Base-by-base conservation (phyloP, 2,113 vertebrate species). In the Rana temporaria region DNA sequence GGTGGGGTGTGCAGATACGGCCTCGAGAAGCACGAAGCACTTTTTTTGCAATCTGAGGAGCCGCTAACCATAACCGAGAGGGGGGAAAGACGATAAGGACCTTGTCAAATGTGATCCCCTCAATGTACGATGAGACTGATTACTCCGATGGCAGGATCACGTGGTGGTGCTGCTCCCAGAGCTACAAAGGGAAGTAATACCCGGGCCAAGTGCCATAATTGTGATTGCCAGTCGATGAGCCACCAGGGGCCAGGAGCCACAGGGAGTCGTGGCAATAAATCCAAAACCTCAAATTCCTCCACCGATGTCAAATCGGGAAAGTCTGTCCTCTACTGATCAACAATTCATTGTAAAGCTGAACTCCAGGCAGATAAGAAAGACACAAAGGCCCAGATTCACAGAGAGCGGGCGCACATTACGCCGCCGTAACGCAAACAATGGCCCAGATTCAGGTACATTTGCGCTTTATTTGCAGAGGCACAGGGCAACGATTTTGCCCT, bases 1-100 rank as follows among this genome's bases (percentile, higher is more conserved):
- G 57, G 57, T 76, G 57, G 73, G 72, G 73, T 20, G 73, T 57
- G 55, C 20, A 59, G 26, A 59, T 63, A 24, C 24, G 73, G 30
- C 57, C 73, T 48, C n/a, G 22, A 38, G 73, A 63, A 63, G 17
- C 30, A 76, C 20, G 72, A 76, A 62, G 48, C 34, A 38, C 63
- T 63, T 17, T 63, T 17, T 38, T 38, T 76, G n/a, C 32, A 48
- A 62, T 62, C 22, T 12, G 57, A 63, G 56, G 57, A 76, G 57
- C 32, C 20, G 20, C 19, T 76, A 76, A 63, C 57, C 73, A 63
- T 76, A 57, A 76, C 56, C 4, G 17, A 55, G 26, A 6, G 18
- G 22, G 19, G 19, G 34, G 30, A 56, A 75, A 60, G 56, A 57
- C 56, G 17, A 57, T 20, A n/a, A 63, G 11, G 73, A 76, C 20